phyloP scores from a whole-genome alignment of 2,888 invertebrate genomes.

The Stenodera caucasica region DNA sequence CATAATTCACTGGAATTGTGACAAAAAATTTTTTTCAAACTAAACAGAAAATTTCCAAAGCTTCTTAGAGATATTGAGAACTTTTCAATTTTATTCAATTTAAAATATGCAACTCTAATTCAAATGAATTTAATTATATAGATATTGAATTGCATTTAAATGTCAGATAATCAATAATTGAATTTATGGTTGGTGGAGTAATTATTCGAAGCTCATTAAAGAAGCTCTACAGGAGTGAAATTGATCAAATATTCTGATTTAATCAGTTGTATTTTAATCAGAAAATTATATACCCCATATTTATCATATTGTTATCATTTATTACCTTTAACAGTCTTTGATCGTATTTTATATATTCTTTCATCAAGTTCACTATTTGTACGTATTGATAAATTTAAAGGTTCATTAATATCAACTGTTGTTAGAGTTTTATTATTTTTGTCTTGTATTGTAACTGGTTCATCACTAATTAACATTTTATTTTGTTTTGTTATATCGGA shows the following conservation, averaged over 20 bases:
- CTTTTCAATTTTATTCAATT: neutral
- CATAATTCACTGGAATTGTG: too few species aligned
- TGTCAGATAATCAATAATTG: constrained; percentile 6
- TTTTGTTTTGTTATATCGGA: constrained; percentile 20
- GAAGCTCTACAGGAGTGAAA: neutral
- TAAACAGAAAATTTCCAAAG: too few species aligned
- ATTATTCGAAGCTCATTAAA: neutral
- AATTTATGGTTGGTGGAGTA: constrained; percentile 3
- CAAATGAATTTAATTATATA: neutral
- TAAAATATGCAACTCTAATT: neutral
- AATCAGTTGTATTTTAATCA: too few species aligned
- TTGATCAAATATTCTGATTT: neutral
- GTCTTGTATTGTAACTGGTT: constrained; percentile 32
- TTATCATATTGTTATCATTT: too few species aligned
- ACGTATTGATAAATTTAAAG: constrained; percentile 53
- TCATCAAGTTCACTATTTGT: constrained; percentile 37
- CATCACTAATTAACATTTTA: constrained; percentile 31
- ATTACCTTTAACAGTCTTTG: constrained; percentile 51
- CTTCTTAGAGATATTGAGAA: too few species aligned
- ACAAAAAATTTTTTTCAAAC: too few species aligned
- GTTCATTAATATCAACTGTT: constrained; percentile 48
- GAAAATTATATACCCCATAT: too few species aligned
- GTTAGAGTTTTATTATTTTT: constrained; percentile 32
- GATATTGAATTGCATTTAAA: constrained; percentile 2
- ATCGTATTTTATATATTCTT: constrained; percentile 37